Base-by-base conservation (phyloP, 2,113 vertebrate genomes). In the Lampris incognitus region DNA sequence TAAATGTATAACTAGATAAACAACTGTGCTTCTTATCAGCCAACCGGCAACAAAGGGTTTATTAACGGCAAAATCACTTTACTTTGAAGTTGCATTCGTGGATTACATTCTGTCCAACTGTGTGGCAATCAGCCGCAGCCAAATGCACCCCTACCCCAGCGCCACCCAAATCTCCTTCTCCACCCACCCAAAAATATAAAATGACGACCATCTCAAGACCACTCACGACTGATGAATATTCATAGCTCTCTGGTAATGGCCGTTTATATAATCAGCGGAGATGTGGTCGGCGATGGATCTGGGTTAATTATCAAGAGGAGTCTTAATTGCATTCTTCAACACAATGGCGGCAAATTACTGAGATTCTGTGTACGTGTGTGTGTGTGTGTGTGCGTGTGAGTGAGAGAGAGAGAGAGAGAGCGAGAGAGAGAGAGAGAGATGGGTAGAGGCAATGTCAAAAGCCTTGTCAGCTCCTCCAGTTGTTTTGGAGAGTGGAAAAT, bases 291-390 rank as follows among this genome's bases (percentile, higher is more conserved):
- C 83, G 86, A 88, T 83, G 87, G 84, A 93, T 88, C 77, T 79
- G 85, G 88, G 85, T 91, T 91, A 91, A 92, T 92, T 89, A 93
- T 90, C 87, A 90, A 91, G 88, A 90, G 80, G 87, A 88, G 76
- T 87, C 92, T 91, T 88, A 92, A 91, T 91, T 88, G 88, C 85
- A 82, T 91, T 92, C 89, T 89, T 88, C 84, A 84, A 83, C 85
- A 87, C 76, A 86, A 76, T 81, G 84, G 84, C 84, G 73, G 73
- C 9, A 8, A 87, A 89, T 89, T 89, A 87, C 85, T 61, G 57
- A 78, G 78, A 59, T 57, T 78, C 72, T 63, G 79, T 76, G 51
- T 62, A 54, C 72, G 62, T 74, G 42, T 76, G 11, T 72, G 0
- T 66, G 40, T 36, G 56, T 10, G 64, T 6, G 44, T 70, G 13